A percentile compares a stretch with the other conserved stretches of the same genome.
Evolutionary conservation across 2,113 vertebrate species (phyloP).

Genomic region (Shinisaurus crocodilurus): DNA sequence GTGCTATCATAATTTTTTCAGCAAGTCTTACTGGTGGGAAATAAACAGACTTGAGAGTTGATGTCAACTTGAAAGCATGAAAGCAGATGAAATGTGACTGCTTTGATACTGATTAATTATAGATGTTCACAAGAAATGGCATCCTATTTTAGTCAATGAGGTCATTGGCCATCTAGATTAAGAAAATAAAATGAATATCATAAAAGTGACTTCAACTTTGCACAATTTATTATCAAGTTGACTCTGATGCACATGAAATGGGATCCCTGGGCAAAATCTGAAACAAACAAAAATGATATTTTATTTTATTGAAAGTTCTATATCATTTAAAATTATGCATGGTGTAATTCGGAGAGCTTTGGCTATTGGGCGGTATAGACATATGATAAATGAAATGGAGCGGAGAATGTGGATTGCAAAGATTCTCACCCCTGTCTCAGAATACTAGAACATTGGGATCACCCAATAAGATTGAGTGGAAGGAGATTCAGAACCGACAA

Average conservation of each 20-base stretch:
- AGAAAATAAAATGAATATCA: background rate
- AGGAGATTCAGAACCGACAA: background rate
- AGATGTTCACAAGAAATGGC: background rate
- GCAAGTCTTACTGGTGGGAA: background rate
- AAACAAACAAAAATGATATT: background rate
- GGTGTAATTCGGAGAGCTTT: no score
- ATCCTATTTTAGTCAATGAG: background rate
- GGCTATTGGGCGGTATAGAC: no score
- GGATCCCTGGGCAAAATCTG: background rate
- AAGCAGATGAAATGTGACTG: background rate
- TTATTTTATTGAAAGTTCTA: background rate
- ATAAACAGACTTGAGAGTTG: constrained; percentile 13
- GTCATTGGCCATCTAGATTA: constrained; percentile 8
- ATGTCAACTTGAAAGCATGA: background rate
- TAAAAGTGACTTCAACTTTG: background rate
- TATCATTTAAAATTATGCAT: background rate
- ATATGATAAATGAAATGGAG: no score
- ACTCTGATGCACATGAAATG: background rate
- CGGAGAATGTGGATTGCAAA: no score
- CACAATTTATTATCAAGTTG: background rate
- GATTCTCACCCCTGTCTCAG: no score
- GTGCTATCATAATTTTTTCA: background rate
- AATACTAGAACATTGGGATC: background rate
- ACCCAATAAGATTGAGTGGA: background rate
- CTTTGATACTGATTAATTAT: constrained; percentile 15